phyloP scores from a whole-genome alignment of 2,113 vertebrate genomes.

The Puntigrus tetrazona region DNA sequence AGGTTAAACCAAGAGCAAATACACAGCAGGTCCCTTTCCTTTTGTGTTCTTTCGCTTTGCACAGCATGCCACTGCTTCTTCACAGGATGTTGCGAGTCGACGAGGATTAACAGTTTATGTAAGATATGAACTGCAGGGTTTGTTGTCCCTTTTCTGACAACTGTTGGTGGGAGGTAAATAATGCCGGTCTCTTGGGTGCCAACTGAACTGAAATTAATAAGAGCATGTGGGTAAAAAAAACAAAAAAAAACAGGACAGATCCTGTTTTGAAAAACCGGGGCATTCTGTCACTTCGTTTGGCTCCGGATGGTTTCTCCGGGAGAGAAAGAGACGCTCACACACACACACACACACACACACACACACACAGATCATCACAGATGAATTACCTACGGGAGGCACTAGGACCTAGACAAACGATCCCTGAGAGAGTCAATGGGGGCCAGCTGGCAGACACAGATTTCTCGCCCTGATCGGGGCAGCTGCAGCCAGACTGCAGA shows the following conservation, averaged over 20 bases:
- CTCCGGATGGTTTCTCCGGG: slow-evolving; percentile 26
- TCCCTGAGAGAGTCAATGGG: slow-evolving; percentile 64
- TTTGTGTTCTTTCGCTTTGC: slow-evolving; percentile 19
- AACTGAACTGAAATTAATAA: slow-evolving; percentile 39
- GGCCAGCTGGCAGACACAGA: slow-evolving; percentile 64
- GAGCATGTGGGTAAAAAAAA: slow-evolving; percentile 8
- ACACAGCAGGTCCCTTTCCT: slow-evolving; percentile 25
- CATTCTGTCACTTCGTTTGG: slow-evolving; percentile 37
- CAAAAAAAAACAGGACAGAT: background rate
- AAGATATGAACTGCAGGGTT: slow-evolving; percentile 40
- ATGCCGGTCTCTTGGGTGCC: slow-evolving; percentile 17
- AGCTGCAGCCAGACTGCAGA: slow-evolving; percentile 64
- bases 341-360: slow-evolving; percentile 33
- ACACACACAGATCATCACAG: slow-evolving; percentile 48
- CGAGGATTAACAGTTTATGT: slow-evolving; percentile 55
- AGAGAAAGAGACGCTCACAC: slow-evolving; percentile 3
- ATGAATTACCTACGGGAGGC: slow-evolving; percentile 59
- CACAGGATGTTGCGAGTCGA: slow-evolving; percentile 3
- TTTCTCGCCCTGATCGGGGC: slow-evolving; percentile 56
- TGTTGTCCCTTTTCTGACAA: slow-evolving; percentile 43
- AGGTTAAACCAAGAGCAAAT: slow-evolving; percentile 49
- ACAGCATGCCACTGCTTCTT: slow-evolving; percentile 28
- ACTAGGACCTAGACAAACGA: slow-evolving; percentile 63
- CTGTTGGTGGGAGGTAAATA: slow-evolving; percentile 50
- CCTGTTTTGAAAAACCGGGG: slow-evolving; percentile 30